A percentile compares a stretch with the other conserved stretches of the same genome.
Conservation (phyloP, 1,140 invertebrate species). For the Drepana arcuata region DNA sequence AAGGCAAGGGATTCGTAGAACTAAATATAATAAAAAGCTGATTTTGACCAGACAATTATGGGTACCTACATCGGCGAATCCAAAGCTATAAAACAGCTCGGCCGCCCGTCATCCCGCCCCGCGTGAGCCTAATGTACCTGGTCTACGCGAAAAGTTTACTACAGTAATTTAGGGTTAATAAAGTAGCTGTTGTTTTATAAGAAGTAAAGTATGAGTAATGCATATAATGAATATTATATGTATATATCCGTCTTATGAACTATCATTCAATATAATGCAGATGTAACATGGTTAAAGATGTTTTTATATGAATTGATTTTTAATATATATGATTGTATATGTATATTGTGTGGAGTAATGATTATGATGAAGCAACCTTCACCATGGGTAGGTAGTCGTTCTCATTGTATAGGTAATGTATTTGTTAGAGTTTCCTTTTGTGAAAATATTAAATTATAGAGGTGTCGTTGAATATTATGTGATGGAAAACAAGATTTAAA, state of each 20-base stretch:
- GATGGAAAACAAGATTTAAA: constrained; percentile 51
- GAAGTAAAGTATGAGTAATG: constrained; percentile 50
- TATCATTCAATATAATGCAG: constrained; percentile 47
- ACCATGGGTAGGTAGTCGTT: constrained; percentile 3
- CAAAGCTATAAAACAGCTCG: no score
- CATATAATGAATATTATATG: constrained; percentile 64
- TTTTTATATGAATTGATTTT: constrained; percentile 68
- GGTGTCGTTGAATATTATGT: constrained; percentile 64
- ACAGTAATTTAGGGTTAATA: constrained; percentile 37
- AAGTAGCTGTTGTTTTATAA: constrained; percentile 69
- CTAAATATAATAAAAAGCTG: no score
- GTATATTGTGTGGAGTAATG: constrained; percentile 31
- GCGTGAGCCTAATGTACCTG: constrained; percentile 28
- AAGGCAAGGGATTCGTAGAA: no score
- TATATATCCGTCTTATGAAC: constrained; percentile 70
- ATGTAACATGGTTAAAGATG: constrained; percentile 58
- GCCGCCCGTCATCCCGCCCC: constrained; percentile 8
- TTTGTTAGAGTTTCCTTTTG: constrained; percentile 51
- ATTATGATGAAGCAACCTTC: constrained; percentile 22
- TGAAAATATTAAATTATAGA: constrained; percentile 50
- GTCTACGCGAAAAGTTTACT: constrained; percentile 21
- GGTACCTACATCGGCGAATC: no score
- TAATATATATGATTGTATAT: constrained; percentile 63
- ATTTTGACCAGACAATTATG: no score
- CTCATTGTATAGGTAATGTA: constrained; percentile 30